Evolutionary conservation across 1,140 invertebrate genomes (phyloP).

Genomic region (Paramacrobiotus metropolitanus): DNA sequence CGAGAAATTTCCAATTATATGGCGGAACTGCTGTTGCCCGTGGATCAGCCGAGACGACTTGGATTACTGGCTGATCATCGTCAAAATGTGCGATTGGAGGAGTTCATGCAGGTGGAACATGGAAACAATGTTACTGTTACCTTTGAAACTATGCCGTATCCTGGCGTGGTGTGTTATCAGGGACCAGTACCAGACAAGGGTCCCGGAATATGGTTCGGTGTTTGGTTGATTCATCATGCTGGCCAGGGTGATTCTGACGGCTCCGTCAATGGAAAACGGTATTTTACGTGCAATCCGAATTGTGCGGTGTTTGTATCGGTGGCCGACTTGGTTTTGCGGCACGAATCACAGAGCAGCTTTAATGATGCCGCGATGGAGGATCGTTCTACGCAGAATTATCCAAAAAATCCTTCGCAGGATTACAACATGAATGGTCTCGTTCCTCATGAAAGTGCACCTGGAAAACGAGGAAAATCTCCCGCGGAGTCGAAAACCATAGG

Average conservation of each 20-base stretch:
- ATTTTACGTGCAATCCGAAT: neutral
- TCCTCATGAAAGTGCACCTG: neutral
- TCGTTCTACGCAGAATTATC: neutral
- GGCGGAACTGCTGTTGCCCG: neutral
- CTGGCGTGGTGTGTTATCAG: neutral
- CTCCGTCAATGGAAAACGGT: neutral
- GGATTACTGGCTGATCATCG: neutral
- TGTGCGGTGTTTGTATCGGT: neutral
- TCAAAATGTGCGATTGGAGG: neutral
- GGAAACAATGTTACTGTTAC: neutral
- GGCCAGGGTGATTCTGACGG: neutral
- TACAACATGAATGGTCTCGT: neutral
- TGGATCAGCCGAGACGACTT: neutral
- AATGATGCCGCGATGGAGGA: neutral
- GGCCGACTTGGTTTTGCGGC: neutral
- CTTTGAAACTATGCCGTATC: neutral
- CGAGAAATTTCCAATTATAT: neutral
- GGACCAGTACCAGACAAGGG: neutral
- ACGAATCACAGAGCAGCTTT: neutral
- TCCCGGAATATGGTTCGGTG: neutral
- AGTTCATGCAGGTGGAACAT: neutral
- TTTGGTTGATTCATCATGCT: neutral
- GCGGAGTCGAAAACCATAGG: too few species aligned
- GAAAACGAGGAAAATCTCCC: too few species aligned
- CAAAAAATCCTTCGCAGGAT: neutral